Evolutionary conservation across 2,797 vertebrate genomes (phyloP), one percentile per base, ranked within the genome.

Genomic region (Numenius phaeopus): DNA sequence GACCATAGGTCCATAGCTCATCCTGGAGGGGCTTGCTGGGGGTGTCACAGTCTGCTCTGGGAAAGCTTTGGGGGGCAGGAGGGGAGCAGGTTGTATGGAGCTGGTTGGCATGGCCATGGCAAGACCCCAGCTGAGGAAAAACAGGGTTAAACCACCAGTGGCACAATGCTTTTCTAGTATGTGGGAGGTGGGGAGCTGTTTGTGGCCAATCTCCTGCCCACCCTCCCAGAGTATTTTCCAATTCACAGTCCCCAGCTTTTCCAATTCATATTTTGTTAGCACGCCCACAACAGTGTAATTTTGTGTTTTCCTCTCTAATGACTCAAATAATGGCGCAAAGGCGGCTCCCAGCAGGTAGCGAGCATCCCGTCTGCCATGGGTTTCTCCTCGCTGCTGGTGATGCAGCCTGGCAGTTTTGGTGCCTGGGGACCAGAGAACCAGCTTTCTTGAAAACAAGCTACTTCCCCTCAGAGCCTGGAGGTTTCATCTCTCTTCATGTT

Each of bases 61-160:
- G 40, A 39, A 11, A 54, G n/a, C 5, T 1, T 1, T 9, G 47
- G 69, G 46, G 24, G 22, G 49, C 14, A 15, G 32, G 23, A 65
- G 37, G 50, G 37, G 24, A 71, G 30, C 3, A 1, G 30, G 44
- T 22, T 39, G 50, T 50, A 10, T 1, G 4, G 67, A 37, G 16
- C 13, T 4, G 1, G 10, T 34, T 0, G 6, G 37, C 30, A 11
- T 2, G 14, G 29, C 34, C 18, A 0, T 10, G 19, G 24, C 42
- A 50, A 9, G 58, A 46, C 6, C 47, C 54, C 3, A 2, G 18
- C 40, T 40, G 34, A 29, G 54, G 40, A n/a, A 8, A 21, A n/a
- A 10, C 13, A 24, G 18, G 20, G 11, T n/a, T 20, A 21, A 3
- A 9, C 32, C 42, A 29, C 32, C 1, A 5, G 20, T 4, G 4